Evolutionary conservation across 1,140 invertebrate genomes (phyloP), one percentile per base, ranked within the genome.

Genomic region (Cyclargus thomasi): DNA sequence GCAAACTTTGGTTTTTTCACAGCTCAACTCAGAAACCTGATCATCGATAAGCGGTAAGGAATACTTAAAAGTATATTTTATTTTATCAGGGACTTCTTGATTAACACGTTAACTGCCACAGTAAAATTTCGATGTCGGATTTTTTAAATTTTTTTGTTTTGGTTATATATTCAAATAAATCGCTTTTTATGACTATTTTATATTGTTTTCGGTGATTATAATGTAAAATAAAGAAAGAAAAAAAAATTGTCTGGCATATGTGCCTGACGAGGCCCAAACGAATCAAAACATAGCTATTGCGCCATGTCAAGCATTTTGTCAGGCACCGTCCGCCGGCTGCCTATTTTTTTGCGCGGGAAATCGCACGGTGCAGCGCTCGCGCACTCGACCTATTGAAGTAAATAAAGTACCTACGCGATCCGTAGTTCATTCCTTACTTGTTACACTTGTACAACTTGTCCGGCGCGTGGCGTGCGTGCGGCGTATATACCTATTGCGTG

Each of bases 341-440:
- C 20, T 23, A 53, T 65, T 65, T 65, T 23, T 65, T 65, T 65
- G 64, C 64, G 39, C 64, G 64, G 64, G 64, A 65, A 65, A 65
- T 53, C 64, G 14, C 64, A 53, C 39, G 39, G 39, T 65, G 64
- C 63, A 53, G 39, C 47, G 39, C 64, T 65, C 20, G 39, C 39
- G 39, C 64, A 16, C 39, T 65, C 20, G 47, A 53, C 63, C 36
- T 64, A 20, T 64, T 64, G 63, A 64, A 64, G n/a, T 53, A 53
- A 65, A 65, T 53, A 53, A 65, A 65, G 64, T 65, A 65, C 64
- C 64, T 65, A 65, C 64, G 39, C 64, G n/a, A n/a, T n/a, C n/a
- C 63, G 35, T 64, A 64, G 17, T 64, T 53, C 35, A 64, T 64
- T 47, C 35, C 36, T 64, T 64, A 14, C 63, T 53, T 47, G 63